Percentiles rank a stretch among this genome's conserved stretches.
Conservation (phyloP, 2,797 vertebrate genomes). For the Anas flavirostris region DNA sequence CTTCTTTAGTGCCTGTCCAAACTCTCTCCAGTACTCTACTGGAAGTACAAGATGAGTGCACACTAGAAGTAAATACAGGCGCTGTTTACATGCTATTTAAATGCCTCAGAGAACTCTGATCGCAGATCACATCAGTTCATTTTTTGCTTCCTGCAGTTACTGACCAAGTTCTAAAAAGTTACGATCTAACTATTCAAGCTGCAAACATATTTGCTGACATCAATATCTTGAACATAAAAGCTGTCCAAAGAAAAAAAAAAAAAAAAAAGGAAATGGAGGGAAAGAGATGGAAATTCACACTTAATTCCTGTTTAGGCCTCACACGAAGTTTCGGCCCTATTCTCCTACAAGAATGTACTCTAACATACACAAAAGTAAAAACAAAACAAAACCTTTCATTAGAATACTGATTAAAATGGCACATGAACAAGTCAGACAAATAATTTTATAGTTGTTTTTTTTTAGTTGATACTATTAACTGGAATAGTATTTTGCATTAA, state of each 20-base stretch:
- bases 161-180: not conserved
- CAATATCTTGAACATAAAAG: not conserved
- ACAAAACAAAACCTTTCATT: not conserved
- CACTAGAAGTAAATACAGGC: not conserved
- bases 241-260: not conserved
- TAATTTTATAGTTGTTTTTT: not conserved
- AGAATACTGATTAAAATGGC: not conserved
- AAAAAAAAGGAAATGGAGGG: not conserved
- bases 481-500: not conserved
- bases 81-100: not conserved
- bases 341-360: not conserved
- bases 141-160: not conserved
- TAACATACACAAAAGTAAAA: not conserved
- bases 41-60: not conserved
- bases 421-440: not conserved
- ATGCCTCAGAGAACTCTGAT: not conserved
- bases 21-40: not conserved
- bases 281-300: not conserved
- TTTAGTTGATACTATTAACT: not conserved
- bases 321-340: not conserved
- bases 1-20: not conserved
- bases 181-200: not conserved
- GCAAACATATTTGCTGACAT: not conserved
- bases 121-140: not conserved
- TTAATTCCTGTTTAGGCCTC: not conserved